Evolutionary conservation across 2,888 invertebrate species (phyloP), one percentile per base, ranked within the genome.

Genomic region (Drosophila flavopinicola): DNA sequence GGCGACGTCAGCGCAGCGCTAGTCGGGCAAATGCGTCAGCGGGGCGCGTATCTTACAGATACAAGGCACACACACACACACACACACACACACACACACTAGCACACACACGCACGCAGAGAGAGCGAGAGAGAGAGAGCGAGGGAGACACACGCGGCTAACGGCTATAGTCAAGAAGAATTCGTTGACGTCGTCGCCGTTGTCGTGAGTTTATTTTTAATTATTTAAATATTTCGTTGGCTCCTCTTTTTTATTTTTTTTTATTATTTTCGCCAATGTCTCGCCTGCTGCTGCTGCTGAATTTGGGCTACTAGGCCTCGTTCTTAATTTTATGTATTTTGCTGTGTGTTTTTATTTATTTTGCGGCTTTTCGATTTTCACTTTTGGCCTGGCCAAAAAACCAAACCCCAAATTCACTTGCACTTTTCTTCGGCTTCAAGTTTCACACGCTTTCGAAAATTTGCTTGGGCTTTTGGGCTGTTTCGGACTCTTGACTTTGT

Each of bases 251-350:
- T 58, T 56, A 52, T 33, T 24, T 57, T 51, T 37, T 41, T 27
- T 41, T 59, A 27, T 56, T 41, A 32, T 58, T 57, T 70, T 64
- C 27, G 64, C 65, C 52, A 70, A 70, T 65, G 71, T 63, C 75
- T 71, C 29, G 73, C 35, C 65, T 48, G 63, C 56, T 58, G 51
- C 56, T 58, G 51, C 57, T 51, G 45, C 20, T 60, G 78, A 78
- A 88, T 85, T 74, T 85, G 85, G 89, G 86, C 78, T 75, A 87
- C 58, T 87, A 78, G 89, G 89, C 88, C 87, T 87, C 72, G 83
- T 67, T 84, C 80, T 73, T 69, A 87, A 88, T 88, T 85, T 67
- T 61, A 61, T 57, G 45, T 56, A 57, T 52, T 54, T 49, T 39
- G 33, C 48, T 27, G 29, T 44, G 11, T 38, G 17, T 56, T 51